A percentile compares a stretch with the other conserved stretches of the same genome.
These are phyloP conservation scores for Corapipo altera DNA, from an alignment of 2,113 vertebrate species.

Conservation along the genomic window DNA sequence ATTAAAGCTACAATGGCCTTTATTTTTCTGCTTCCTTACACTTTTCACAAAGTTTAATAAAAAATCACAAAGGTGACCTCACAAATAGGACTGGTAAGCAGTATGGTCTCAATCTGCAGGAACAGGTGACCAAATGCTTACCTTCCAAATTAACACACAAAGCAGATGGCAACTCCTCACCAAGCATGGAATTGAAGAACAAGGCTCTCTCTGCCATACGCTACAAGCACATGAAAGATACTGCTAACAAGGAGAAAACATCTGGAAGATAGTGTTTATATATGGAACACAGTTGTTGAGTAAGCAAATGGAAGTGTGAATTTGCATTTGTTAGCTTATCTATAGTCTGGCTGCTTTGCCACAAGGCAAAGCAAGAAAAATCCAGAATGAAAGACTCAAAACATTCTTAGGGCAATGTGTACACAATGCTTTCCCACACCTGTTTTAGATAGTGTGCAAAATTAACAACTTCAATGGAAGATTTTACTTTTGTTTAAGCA, in stretches of 20 bases:
- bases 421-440: not conserved
- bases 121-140: slow-evolving; percentile 31
- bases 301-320: not conserved
- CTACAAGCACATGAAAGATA: not conserved
- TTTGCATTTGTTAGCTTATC: slow-evolving; percentile 5
- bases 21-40: not conserved
- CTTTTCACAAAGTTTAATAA: not conserved
- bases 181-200: not conserved
- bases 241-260: slow-evolving; percentile 22
- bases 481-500: not conserved
- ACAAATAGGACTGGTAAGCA: not conserved
- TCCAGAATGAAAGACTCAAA: not conserved
- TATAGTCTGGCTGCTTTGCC: not conserved
- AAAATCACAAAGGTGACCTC: not conserved
- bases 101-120: not conserved
- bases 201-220: not conserved
- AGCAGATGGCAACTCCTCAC: not conserved
- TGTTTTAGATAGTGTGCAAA: not conserved
- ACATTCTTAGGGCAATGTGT: not conserved
- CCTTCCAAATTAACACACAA: not conserved
- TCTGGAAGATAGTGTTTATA: not conserved
- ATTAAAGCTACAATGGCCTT: not conserved
- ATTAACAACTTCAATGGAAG: not conserved
- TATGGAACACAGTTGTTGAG: not conserved
- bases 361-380: not conserved